Evolutionary conservation across 2,888 invertebrate genomes (phyloP).

Genomic region (Parascotia fuliginaria): DNA sequence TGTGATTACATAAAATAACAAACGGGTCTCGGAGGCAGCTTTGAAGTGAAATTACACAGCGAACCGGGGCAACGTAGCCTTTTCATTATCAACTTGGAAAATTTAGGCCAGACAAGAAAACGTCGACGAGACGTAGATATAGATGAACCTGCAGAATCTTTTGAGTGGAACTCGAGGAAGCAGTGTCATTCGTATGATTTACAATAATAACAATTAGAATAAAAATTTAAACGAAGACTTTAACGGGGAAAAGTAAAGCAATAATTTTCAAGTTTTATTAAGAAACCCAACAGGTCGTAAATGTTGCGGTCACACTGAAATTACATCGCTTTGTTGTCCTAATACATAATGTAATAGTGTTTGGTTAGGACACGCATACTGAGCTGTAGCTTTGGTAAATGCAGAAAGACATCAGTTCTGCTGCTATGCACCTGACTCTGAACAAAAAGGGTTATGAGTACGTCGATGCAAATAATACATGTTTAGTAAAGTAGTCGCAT

Average conservation of each 20-base stretch:
- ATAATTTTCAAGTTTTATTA: conserved; percentile 33
- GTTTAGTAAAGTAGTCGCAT: neutral
- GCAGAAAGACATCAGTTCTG: neutral
- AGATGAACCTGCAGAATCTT: conserved; percentile 37
- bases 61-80: conserved; percentile 65
- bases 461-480: neutral
- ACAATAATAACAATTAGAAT: conserved; percentile 17
- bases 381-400: conserved; percentile 4
- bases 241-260: conserved; percentile 18
- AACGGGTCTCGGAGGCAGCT: conserved; percentile 63
- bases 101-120: conserved; percentile 68
- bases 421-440: neutral
- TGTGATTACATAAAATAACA: conserved; percentile 75
- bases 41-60: conserved; percentile 72
- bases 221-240: conserved; percentile 13
- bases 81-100: conserved; percentile 80
- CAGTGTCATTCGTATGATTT: conserved; percentile 20
- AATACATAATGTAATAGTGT: conserved; percentile 68
- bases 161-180: conserved; percentile 25
- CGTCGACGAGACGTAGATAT: conserved; percentile 48
- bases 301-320: conserved; percentile 71
- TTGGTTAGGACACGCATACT: conserved; percentile 36
- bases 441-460: neutral
- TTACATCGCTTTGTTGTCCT: conserved; percentile 73
- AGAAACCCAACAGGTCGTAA: conserved; percentile 64